Evolutionary conservation across 2,888 invertebrate species (phyloP), one percentile per base, ranked within the genome.

Genomic region (Beris chalybata): DNA sequence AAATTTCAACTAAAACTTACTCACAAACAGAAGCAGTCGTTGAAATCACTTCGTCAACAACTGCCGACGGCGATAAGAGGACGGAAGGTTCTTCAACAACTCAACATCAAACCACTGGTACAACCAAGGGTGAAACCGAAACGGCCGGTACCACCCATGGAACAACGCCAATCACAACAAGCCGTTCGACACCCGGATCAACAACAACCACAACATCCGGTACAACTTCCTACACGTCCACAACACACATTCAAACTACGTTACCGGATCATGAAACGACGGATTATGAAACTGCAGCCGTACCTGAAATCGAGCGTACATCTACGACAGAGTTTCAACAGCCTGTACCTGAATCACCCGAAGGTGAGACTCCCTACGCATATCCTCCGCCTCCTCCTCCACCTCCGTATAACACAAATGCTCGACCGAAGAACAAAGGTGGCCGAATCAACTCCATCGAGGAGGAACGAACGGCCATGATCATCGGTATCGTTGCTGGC

Each of bases 401-500:
- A 67, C 76, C 76, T 55, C 73, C 75, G 22, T 75, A 74, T 69
- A 75, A 76, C 57, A 79, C 78, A 68, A 78, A 76, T 70, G 77
- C 79, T 68, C 74, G 76, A 7, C 79, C 76, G 66, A 81, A 77
- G 73, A 77, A 75, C 71, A 78, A 77, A 65, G 78, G 81, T 67
- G 83, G 85, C 68, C 78, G 86, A 69, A 86, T 87, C 71, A 87
- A 84, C 67, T 87, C 89, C 11, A 88, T 89, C 74, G 87, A 88
- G 63, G 88, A 89, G 44, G 89, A 89, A 75, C 87, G 87, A 74
- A 87, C 88, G 0, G 90, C 91, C 5, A 83, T 93, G 74, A 89
- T 93, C 67, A 91, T 93, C 66, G 91, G 92, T 71, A 93, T 97
- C 72, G 93, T 95, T 68, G 95, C 95, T 4, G 94, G 93, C 54